Base-by-base conservation (phyloP, 2,113 vertebrate genomes). In the Antennarius striatus region DNA sequence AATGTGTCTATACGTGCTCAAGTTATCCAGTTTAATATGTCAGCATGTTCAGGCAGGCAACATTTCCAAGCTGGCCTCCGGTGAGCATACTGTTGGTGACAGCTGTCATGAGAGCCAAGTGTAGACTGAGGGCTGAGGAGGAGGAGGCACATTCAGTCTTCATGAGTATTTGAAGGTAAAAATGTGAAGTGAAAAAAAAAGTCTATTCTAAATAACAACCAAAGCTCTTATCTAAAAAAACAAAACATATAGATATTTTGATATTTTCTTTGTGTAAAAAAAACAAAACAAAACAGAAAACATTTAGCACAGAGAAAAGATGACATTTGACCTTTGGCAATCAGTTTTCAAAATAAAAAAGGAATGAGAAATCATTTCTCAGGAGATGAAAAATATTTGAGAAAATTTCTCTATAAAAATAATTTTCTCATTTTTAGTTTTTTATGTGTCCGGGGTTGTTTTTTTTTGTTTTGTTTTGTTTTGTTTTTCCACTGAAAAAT, bases 21-120 rank as follows among this genome's bases (percentile, higher is more conserved):
- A 54, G 4, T 48, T 2, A 62, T 30, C 54, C 12, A 39, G 56
- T 17, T 52, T 7, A 51, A 10, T 53, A 45, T 53, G 54, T 14
- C 48, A 63, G 62, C 46, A 29, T 40, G 52, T 39, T n/a, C 16
- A 30, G 17, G n/a, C 28, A 65, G 68, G 67, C 59, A 74, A 16
- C 30, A 28, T 80, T 71, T 59, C 53, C 63, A 47, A 59, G 59
- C 3, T 5, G 55, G 60, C 10, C 50, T 71, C 67, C 57, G 10
- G 61, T 81, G 74, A 85, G 82, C 79, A 83, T 63, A 52, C 47
- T 45, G 64, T 42, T 16, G 55, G 50, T 39, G 65, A 77, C 87
- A 89, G 86, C 85, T 89, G 89, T 77, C 75, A 55, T 62, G 56
- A 62, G 74, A 80, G 60, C 72, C 47, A 56, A 77, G 90, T 91